Evolutionary conservation across 2,888 invertebrate species (phyloP).

Genomic region (Synergus itoensis): DNA sequence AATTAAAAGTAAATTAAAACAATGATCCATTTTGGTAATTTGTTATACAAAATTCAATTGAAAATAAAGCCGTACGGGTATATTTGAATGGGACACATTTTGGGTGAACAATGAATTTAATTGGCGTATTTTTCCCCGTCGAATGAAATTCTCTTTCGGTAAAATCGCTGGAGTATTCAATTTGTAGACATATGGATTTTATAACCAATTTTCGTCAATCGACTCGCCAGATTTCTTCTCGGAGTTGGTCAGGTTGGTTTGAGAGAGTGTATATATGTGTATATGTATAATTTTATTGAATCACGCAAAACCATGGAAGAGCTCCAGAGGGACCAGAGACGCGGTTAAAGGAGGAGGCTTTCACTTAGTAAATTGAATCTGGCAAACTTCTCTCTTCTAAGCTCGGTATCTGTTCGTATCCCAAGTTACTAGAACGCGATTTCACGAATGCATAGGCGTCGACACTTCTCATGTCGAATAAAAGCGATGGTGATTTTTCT

Average conservation of each 20-base stretch:
- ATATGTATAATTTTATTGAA: conserved; percentile 62
- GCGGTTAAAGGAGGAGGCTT: conserved; percentile 61
- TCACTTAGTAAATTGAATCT: conserved; percentile 73
- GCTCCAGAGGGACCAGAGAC: conserved; percentile 48
- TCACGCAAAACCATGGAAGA: conserved; percentile 59
- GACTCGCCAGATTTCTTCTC: conserved; percentile 50
- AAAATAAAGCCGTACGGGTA: not conserved
- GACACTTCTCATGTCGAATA: conserved; percentile 14
- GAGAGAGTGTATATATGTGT: conserved; percentile 23
- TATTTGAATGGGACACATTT: not conserved
- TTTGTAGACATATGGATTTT: conserved; percentile 7
- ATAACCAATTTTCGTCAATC: conserved; percentile 7
- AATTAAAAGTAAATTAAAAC: too few relatives aligned
- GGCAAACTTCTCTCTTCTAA: conserved; percentile 53
- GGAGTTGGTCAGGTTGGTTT: conserved; percentile 50
- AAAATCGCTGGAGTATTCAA: not conserved
- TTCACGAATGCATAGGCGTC: conserved; percentile 45
- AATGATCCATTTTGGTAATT: not conserved
- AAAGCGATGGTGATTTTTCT: not conserved
- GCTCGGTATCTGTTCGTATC: conserved; percentile 46
- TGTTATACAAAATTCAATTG: not conserved
- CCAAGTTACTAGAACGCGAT: conserved; percentile 46
- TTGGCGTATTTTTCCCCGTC: not conserved
- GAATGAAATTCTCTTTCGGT: not conserved
- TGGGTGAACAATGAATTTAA: not conserved